Evolutionary conservation across 2,797 vertebrate genomes (phyloP), one percentile per base, ranked within the genome.

Genomic region (Falco berigora): DNA sequence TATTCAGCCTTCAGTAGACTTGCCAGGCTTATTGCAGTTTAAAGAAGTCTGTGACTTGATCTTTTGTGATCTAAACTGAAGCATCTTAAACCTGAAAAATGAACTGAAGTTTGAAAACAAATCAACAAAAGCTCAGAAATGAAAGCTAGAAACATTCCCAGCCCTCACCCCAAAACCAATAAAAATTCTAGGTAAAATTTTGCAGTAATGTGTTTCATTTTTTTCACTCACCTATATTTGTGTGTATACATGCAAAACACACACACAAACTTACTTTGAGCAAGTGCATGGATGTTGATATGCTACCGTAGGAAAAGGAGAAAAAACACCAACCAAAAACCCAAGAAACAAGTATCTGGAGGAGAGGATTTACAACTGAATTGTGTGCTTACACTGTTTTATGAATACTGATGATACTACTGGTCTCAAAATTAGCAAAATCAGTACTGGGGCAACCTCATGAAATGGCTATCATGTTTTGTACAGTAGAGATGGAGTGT

Each of bases 21-120:
- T 55, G 46, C 27, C 47, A 86, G 25, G 23, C 46, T 78, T 84
- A 25, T 6, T 94, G 69, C 49, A 79, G 34, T 94, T 90, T 85
- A 71, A 88, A 88, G 67, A 24, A 85, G 21, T 62, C 46, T 34
- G n/a, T 8, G 9, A 71, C 64, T 79, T 84, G 30, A 47, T 88
- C 55, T 66, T 66, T 93, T 18, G 9, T 58, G 78, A 52, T 88
- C 30, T 84, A 59, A 95, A 79, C 27, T 25, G 74, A 88, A 88
- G 44, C 15, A 79, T 19, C 22, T 78, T 53, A 67, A 69, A 73
- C 14, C 24, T 91, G 42, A 49, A 72, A 86, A 92, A 64, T 49
- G 9, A 91, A 36, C 27, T 87, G 25, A 64, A 63, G 30, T 50
- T 79, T 79, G 62, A 73, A 88, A 97, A 20, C 28, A 44, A 63